A percentile compares a stretch with the other conserved stretches of the same genome.
phyloP scores from a whole-genome alignment of 2,113 vertebrate species.

The Amblyopsis rosae region DNA sequence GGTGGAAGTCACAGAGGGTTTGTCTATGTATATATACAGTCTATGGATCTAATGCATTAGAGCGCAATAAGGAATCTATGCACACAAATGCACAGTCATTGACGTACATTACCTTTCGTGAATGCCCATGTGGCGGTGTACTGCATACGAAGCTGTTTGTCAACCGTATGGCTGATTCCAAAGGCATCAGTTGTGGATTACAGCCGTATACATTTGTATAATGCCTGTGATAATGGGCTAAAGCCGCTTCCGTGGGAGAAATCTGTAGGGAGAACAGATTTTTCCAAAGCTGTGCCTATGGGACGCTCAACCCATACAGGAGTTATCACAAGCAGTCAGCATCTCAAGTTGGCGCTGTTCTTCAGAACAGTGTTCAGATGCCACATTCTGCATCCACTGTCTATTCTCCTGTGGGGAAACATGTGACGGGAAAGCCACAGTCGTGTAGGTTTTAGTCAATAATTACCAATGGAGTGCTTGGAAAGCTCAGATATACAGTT shows the following conservation, averaged over 20 bases:
- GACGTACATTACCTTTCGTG: conserved; percentile 27
- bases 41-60: no score
- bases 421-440: conserved; percentile 34
- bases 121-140: conserved; percentile 30
- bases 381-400: conserved; percentile 58
- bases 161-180: conserved; percentile 52
- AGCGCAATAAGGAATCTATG: background rate
- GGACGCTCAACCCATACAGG: conserved; percentile 63
- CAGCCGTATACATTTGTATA: conserved; percentile 76
- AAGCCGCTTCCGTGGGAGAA: conserved; percentile 75
- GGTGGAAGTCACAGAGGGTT: no score
- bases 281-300: conserved; percentile 73
- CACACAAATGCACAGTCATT: conserved; percentile 5
- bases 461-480: conserved; percentile 58
- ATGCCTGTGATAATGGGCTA: conserved; percentile 80
- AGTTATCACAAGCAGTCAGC: conserved; percentile 77
- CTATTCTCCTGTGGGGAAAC: conserved; percentile 53
- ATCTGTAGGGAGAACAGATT: conserved; percentile 80
- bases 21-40: no score
- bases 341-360: conserved; percentile 70
- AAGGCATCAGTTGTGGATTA: conserved; percentile 73
- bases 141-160: conserved; percentile 53
- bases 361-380: conserved; percentile 60
- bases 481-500: conserved; percentile 44
- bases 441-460: conserved; percentile 52